Percentiles rank a stretch among this genome's conserved stretches.
These are phyloP conservation scores for Papilio polyxenes DNA, from an alignment of 1,140 invertebrate species.

Conservation along the genomic window DNA sequence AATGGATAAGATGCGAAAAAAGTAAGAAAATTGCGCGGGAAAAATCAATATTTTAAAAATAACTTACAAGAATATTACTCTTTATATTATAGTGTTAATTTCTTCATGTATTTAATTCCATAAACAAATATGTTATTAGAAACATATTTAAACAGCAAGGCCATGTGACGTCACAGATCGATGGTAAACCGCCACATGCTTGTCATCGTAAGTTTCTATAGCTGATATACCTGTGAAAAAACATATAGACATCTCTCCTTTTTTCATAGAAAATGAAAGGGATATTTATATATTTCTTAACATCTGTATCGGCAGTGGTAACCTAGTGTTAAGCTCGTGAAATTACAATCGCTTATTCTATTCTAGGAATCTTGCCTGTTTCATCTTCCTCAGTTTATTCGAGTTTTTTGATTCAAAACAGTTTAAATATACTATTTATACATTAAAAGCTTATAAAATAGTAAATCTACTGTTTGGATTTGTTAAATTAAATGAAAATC, in stretches of 20 bases:
- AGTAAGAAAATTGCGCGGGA: no score
- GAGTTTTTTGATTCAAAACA: not conserved
- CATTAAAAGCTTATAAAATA: no score
- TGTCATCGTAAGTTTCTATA: not conserved
- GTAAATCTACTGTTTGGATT: no score
- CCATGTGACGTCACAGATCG: not conserved
- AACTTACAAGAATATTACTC: not conserved
- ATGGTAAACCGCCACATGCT: not conserved
- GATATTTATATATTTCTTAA: not conserved
- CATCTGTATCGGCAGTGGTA: not conserved
- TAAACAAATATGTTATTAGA: slow-evolving; percentile 5
- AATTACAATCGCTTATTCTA: not conserved
- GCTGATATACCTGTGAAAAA: not conserved
- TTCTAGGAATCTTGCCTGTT: not conserved
- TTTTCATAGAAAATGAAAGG: not conserved
- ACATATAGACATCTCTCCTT: not conserved
- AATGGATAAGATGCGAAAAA: no score
- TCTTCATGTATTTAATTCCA: not conserved
- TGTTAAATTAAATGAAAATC: no score
- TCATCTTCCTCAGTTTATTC: not conserved
- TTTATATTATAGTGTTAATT: no score
- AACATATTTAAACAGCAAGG: not conserved
- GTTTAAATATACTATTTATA: no score
- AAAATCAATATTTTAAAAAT: not conserved
- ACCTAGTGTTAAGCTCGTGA: not conserved